Base-by-base conservation (phyloP, 2,113 vertebrate genomes). In the Platysternon megacephalum region DNA sequence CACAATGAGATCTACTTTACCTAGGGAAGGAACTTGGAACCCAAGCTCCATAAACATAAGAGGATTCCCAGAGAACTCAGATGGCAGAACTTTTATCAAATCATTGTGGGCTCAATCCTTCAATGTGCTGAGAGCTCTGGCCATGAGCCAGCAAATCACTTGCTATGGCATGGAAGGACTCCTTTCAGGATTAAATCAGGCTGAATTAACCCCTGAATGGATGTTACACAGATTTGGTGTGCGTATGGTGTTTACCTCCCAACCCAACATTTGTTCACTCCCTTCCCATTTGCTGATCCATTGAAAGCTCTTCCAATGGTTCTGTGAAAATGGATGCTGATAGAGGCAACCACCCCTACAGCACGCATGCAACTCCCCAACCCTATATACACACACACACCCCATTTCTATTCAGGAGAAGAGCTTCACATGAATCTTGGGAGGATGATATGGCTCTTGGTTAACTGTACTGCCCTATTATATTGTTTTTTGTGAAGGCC, bases 351-450 rank as follows among this genome's bases (percentile, higher is more conserved):
- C 52, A 68, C 65, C 65, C 8, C 16, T 68, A 39, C 65, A 68
- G 16, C 10, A 13, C 2, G 4, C 61, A 68, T n/a, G 35, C 65
- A n/a, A 68, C 65, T 3, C 29, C 84, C 14, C 11, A 3, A 26
- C 84, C 22, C 49, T 13, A 49, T 49, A 49, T 29, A 39, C 14
- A 52, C 49, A 51, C 14, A 17, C 51, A 19, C 4, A 81, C 11
- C 44, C 84, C 35, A 53, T 44, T 97, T 97, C 72, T 95, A 94
- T 90, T 93, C 94, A 95, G 48, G 46, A 94, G 28, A 24, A 93
- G 88, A 96, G 96, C 94, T 96, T 91, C 80, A 80, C 56, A 80
- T n/a, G 12, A 28, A 22, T 87, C 88, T 93, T 95, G 82, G 49
- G 91, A 93, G 86, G 89, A 55, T 91, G 94, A 89, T 86, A 94